Evolutionary conservation across 2,113 vertebrate genomes (phyloP), one percentile per base, ranked within the genome.

Genomic region (Rhinolophus sinicus): DNA sequence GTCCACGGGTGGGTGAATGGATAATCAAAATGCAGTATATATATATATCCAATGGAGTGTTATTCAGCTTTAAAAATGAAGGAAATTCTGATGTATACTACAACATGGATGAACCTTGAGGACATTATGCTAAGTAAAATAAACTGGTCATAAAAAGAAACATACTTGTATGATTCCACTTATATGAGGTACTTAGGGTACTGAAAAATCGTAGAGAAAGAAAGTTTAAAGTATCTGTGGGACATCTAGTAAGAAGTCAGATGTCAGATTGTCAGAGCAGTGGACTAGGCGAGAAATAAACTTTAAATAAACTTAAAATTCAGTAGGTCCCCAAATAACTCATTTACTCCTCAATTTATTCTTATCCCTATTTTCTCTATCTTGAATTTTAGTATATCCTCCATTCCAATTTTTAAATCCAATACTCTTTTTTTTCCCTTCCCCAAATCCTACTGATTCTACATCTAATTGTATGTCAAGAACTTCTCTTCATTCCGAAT

Each of bases 251-350:
- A 82, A 73, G 33, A 18, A 50, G 24, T 60, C 58, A 82, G 65
- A 60, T 47, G 52, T 60, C 89, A 91, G 64, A 47, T 21, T 9
- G 38, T 50, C 50, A 47, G 52, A 67, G 75, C 62, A 72, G 50
- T 70, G 6, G 52, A 58, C 15, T 47, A 15, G 30, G 22, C 40
- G 47, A 28, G 30, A 81, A 70, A 69, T 81, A 38, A 86, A 69
- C 19, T 72, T 77, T 78, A 88, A 93, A 69, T 81, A 38, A 86
- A 69, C 14, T 72, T 77, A 72, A 88, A 93, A 84, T 9, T 64
- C 52, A 73, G 2, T 8, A 80, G 26, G 24, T 77, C 35, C 19
- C 54, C 19, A 21, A n/a, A 60, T 16, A 76, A 47, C 47, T 56
- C 65, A 84, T 60, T 67, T 33, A 44, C 24, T 64, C 18, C 10